Conservation (phyloP, 2,113 vertebrate species). For the Paralichthys olivaceus region DNA sequence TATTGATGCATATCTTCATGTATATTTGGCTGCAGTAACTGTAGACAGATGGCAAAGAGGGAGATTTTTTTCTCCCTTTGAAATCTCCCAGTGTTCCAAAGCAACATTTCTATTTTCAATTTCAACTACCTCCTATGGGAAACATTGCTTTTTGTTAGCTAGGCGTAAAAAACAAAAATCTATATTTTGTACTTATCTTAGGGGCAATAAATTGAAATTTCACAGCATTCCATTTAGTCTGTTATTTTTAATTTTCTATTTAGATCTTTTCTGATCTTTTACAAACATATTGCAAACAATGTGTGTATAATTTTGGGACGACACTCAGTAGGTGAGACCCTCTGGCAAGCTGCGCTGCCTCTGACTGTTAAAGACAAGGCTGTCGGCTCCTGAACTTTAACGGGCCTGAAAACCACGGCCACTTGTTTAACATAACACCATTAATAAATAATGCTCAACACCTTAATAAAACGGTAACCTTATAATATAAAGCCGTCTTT, state of each 20-base stretch:
- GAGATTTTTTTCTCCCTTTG: constrained; percentile 4
- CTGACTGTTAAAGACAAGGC: background rate
- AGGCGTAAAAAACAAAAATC: constrained; percentile 27
- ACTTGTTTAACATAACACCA: constrained; percentile 25
- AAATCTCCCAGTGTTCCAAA: background rate
- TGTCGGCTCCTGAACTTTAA: constrained; percentile 18
- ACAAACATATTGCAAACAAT: constrained; percentile 5
- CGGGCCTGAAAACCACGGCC: background rate
- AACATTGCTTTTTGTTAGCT: background rate
- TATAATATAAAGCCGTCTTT: constrained; percentile 16
- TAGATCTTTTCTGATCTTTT: background rate
- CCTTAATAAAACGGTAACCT: background rate
- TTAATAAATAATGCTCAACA: constrained; percentile 27
- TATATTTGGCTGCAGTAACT: constrained; percentile 8
- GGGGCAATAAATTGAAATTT: constrained; percentile 14
- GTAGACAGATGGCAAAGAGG: constrained; percentile 28
- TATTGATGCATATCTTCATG: constrained; percentile 12
- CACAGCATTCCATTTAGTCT: background rate
- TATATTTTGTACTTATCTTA: constrained; percentile 26
- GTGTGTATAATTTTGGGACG: background rate
- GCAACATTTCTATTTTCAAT: background rate
- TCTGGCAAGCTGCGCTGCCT: background rate
- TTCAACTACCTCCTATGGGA: background rate
- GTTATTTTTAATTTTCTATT: background rate
- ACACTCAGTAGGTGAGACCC: too few species aligned